Conservation (phyloP, 1,140 invertebrate species). For the Drosophila nannoptera region DNA sequence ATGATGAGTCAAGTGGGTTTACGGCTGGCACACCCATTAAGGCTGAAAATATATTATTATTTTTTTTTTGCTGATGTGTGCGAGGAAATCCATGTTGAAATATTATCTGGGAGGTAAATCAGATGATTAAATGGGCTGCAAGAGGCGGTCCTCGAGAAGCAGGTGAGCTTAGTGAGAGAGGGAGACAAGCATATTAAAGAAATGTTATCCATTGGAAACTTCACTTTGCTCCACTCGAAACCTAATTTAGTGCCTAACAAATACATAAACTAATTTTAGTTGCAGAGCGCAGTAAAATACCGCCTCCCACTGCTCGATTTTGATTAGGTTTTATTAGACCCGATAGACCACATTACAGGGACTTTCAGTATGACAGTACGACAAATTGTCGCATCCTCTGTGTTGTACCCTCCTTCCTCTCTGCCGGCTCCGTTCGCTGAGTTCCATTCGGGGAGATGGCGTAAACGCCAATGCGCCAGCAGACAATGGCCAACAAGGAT, state of each 20-base stretch:
- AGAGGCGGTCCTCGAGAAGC: no score
- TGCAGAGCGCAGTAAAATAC: neutral
- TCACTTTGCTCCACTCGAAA: no score
- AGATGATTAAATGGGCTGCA: no score
- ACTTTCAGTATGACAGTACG: slow-evolving; percentile 25
- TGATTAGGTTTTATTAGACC: slow-evolving; percentile 12
- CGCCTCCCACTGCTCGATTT: neutral
- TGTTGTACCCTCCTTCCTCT: neutral
- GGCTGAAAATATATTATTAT: neutral
- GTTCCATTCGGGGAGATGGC: slow-evolving; percentile 14
- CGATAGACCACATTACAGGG: slow-evolving; percentile 40
- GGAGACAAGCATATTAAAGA: no score
- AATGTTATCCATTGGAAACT: no score
- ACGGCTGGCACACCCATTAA: neutral
- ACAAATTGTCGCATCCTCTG: slow-evolving; percentile 66
- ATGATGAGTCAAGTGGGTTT: slow-evolving; percentile 32
- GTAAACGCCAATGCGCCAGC: slow-evolving; percentile 35
- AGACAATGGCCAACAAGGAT: slow-evolving; percentile 25
- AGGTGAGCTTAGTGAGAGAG: no score
- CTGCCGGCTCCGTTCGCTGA: neutral
- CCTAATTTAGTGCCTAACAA: no score
- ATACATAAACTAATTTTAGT: neutral
- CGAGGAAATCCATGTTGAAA: no score
- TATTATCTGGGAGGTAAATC: no score
- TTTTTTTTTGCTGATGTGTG: neutral